These are phyloP conservation scores for Alcedo quadribrachys DNA, from an alignment of 2,797 vertebrate genomes.

Conservation along the genomic window DNA sequence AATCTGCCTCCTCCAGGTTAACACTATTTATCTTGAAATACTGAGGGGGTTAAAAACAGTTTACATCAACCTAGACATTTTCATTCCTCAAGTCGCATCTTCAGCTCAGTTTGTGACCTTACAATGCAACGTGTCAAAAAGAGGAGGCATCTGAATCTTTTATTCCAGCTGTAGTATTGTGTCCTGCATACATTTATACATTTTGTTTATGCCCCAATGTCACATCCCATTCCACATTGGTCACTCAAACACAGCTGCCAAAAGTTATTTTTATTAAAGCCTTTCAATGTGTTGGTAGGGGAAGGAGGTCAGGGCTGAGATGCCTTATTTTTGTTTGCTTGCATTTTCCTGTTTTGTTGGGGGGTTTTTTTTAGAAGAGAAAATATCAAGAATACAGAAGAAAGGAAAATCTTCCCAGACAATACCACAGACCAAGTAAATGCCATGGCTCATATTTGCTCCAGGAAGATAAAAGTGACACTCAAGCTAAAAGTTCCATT, in stretches of 20 bases:
- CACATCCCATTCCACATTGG: slow-evolving; percentile 40
- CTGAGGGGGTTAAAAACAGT: slow-evolving; percentile 53
- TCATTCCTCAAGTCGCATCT: slow-evolving; percentile 21
- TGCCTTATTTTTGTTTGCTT: slow-evolving; percentile 24
- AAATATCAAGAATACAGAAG: slow-evolving; percentile 22
- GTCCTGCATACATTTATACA: slow-evolving; percentile 1
- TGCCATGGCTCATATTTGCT: not conserved
- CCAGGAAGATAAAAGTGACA: slow-evolving; percentile 30
- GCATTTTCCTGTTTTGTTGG: not conserved
- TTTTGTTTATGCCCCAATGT: slow-evolving; percentile 38
- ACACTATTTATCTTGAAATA: not conserved
- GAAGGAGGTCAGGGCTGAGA: not conserved
- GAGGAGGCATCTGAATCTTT: slow-evolving; percentile 17
- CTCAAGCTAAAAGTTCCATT: not conserved
- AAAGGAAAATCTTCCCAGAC: slow-evolving; percentile 37
- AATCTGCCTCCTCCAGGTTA: slow-evolving; percentile 28
- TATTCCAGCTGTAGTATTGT: slow-evolving; percentile 3
- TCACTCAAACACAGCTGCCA: slow-evolving; percentile 62
- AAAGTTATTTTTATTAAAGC: slow-evolving; percentile 71
- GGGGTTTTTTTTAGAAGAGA: not conserved
- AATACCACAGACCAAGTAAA: not conserved
- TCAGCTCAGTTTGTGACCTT: slow-evolving; percentile 7
- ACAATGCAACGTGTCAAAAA: slow-evolving; percentile 51
- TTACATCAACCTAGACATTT: slow-evolving; percentile 39
- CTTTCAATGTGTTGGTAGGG: slow-evolving; percentile 39